Base-by-base conservation (phyloP, 37 sponge, comb jelly and placozoan genomes). In the Diacarnus erythraeanus region DNA sequence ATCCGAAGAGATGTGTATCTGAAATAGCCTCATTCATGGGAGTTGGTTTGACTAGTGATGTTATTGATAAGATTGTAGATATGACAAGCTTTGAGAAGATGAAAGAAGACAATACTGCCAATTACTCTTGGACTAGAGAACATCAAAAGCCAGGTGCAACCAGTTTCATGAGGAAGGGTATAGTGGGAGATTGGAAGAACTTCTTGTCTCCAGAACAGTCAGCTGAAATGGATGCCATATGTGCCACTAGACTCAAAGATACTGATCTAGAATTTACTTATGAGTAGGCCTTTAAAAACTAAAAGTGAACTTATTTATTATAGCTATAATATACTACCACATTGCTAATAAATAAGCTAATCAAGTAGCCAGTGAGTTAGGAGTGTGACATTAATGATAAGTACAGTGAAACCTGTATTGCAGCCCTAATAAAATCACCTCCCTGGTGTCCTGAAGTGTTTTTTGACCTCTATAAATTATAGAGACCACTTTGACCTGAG, bases 141-240 rank as follows among this genome's bases (percentile, higher is more conserved):
- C 6, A 35, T 3, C 3, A 22, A 27, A n/a, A 59, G 38, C 2
- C 2, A 10, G 42, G 3, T 3, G 47, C 51, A 31, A 78, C 74
- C n/a, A 21, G 33, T 27, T 87, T 87, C 57, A 31, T 87, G 9
- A 54, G 87, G 4, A 87, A 87, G 57, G 87, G 83, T 30, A 39
- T 67, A 8, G 83, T 88, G 10, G 89, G 89, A 8, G 89, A 78
- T 68, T 88, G 89, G 89, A 82, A 78, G 75, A 73, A 72, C 58
- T 70, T 76, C 38, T 81, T 87, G 36, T 77, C 56, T 42, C 41
- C 59, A 34, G 80, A 87, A 42, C 88, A 87, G 58, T 43, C 41
- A 2, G 60, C 37, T 26, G n/a, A 67, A 38, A 42, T 81, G 27
- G 88, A 87, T 59, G 77, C 25, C 27, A 17, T 74, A 22, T 86